Conservation (phyloP, 1,140 invertebrate genomes). For the Gonioctena quinquepunctata region DNA sequence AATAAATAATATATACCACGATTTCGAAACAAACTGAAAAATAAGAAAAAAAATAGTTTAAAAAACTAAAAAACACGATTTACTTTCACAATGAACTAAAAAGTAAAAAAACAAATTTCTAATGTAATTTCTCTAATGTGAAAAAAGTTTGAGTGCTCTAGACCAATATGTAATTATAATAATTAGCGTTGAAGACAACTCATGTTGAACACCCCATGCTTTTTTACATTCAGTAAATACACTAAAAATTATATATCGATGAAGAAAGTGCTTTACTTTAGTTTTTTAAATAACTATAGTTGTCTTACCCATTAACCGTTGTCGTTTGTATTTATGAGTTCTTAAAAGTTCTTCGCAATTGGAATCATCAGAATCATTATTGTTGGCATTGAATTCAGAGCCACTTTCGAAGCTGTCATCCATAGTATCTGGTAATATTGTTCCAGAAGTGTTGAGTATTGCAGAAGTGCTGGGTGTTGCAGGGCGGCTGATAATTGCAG, state of each 20-base stretch:
- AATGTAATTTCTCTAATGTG: too few species aligned
- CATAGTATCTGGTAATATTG: not conserved
- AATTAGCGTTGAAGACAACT: not conserved
- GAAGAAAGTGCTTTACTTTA: not conserved
- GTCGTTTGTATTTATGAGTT: not conserved
- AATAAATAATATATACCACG: too few species aligned
- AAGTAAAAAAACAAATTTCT: too few species aligned
- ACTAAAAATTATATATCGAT: not conserved
- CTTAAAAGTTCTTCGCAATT: too few species aligned
- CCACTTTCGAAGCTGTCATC: not conserved
- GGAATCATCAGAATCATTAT: not conserved
- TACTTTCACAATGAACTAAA: too few species aligned
- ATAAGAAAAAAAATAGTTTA: too few species aligned
- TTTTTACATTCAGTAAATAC: not conserved
- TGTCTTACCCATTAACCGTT: not conserved
- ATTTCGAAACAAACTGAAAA: too few species aligned
- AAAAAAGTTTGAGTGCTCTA: too few species aligned
- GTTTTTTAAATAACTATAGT: not conserved
- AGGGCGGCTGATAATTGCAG: too few species aligned
- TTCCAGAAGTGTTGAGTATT: not conserved
- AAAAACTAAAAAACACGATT: too few species aligned
- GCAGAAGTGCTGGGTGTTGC: too few species aligned
- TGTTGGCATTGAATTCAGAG: not conserved
- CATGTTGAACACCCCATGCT: not conserved
- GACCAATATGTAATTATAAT: too few species aligned